Percentiles rank a stretch among this genome's conserved stretches.
Conservation (phyloP, 2,888 invertebrate species). For the Lycia hirtaria region DNA sequence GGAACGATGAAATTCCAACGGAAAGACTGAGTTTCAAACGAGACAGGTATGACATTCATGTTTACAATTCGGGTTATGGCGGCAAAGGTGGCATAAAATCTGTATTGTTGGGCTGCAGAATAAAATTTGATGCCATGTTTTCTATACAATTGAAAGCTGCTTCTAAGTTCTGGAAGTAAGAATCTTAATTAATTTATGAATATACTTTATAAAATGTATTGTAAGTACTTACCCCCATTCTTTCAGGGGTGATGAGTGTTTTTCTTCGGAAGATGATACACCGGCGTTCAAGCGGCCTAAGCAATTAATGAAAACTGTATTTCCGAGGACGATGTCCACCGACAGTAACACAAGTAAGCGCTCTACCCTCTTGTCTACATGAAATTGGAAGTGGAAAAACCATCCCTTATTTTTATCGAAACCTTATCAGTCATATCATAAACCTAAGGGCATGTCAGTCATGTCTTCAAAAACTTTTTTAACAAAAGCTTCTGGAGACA, state of each 20-base stretch:
- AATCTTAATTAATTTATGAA: conserved; percentile 27
- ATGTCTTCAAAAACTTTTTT: too few relatives aligned
- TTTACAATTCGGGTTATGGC: conserved; percentile 82
- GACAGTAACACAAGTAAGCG: conserved; percentile 57
- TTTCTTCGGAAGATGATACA: conserved; percentile 71
- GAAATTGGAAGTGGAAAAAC: too few relatives aligned
- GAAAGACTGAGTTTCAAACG: conserved; percentile 72
- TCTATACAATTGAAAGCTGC: conserved; percentile 70
- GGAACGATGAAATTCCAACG: conserved; percentile 63
- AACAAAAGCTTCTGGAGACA: too few relatives aligned
- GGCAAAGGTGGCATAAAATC: conserved; percentile 70
- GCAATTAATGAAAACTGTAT: conserved; percentile 65
- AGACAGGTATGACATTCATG: conserved; percentile 81
- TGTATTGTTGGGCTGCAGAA: conserved; percentile 38
- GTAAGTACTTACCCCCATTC: conserved; percentile 19
- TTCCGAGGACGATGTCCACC: conserved; percentile 65
- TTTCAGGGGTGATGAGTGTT: conserved; percentile 75
- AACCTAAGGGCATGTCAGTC: too few relatives aligned
- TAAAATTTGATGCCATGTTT: conserved; percentile 59
- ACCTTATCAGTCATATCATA: too few relatives aligned
- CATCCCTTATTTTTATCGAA: too few relatives aligned
- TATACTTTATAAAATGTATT: neutral
- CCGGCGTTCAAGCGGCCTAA: conserved; percentile 73
- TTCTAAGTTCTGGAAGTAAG: conserved; percentile 75
- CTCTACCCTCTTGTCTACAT: conserved; percentile 4